Percentiles rank a stretch among this genome's conserved stretches.
Conservation (phyloP, 2,888 invertebrate species). For the Caenorhabditis imperialis region DNA sequence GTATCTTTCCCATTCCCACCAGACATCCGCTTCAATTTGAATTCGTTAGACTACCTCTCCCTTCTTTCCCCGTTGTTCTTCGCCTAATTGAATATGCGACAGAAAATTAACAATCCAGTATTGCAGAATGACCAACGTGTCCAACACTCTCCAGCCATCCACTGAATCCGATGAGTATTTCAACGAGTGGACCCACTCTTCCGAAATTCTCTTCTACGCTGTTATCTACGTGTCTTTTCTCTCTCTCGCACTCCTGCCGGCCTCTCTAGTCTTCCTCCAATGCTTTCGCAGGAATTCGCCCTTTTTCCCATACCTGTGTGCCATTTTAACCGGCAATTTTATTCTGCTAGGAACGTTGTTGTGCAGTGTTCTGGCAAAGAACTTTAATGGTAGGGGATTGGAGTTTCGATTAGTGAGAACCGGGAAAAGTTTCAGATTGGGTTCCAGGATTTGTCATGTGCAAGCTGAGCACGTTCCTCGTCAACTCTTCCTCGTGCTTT, state of each 20-base stretch:
- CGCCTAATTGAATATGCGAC: no score
- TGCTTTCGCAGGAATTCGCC: constrained; percentile 25
- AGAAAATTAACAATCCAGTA: no score
- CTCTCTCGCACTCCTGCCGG: constrained; percentile 11
- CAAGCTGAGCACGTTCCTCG: constrained; percentile 58
- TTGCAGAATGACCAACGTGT: no score
- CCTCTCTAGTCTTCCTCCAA: constrained; percentile 4
- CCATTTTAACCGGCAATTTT: constrained; percentile 56
- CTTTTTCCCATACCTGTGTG: constrained; percentile 49
- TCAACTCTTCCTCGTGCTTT: constrained; percentile 61
- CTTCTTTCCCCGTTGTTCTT: no score
- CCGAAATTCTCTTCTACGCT: constrained; percentile 28
- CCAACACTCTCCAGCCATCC: no score
- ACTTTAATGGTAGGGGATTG: constrained; percentile 8
- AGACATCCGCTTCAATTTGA: no score
- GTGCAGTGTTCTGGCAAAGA: constrained; percentile 42
- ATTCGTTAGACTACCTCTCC: no score
- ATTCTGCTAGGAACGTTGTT: constrained; percentile 33
- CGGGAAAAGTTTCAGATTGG: constrained; percentile 43
- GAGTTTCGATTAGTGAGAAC: not conserved
- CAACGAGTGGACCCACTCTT: constrained; percentile 25
- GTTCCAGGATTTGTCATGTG: constrained; percentile 56
- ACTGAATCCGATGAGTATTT: no score
- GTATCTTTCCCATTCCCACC: no score
- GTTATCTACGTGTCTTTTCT: constrained; percentile 16